These are phyloP conservation scores for Syrmaticus mikado DNA, from an alignment of 2,113 vertebrate species.

Conservation along the genomic window DNA sequence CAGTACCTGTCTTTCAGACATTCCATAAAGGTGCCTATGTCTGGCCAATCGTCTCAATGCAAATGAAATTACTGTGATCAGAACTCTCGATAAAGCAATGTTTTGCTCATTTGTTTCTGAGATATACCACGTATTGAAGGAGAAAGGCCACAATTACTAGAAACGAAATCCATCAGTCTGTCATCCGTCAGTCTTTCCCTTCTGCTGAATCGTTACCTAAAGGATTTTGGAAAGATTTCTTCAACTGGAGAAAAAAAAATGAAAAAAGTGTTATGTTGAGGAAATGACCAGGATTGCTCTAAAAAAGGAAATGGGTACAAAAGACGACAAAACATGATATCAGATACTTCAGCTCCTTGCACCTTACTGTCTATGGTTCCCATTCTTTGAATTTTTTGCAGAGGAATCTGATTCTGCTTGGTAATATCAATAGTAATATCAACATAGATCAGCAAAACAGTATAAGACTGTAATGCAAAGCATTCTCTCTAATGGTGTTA, in stretches of 20 bases:
- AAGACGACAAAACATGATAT: neutral
- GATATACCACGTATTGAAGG: neutral
- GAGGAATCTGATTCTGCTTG: neutral
- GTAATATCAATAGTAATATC: neutral
- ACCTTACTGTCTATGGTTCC: neutral
- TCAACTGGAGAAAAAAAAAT: constrained; percentile 65
- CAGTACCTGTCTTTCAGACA: neutral
- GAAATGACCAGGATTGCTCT: neutral
- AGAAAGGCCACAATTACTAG: neutral
- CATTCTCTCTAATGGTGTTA: neutral
- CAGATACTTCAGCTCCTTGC: neutral
- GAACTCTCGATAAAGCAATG: neutral
- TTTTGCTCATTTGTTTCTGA: neutral
- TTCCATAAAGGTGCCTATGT: neutral
- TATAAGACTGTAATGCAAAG: neutral
- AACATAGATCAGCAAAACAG: neutral
- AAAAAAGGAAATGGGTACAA: neutral
- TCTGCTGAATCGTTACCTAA: constrained; percentile 60
- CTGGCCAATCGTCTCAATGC: neutral
- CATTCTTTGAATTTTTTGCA: neutral
- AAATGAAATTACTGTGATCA: neutral
- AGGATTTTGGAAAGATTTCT: constrained; percentile 66
- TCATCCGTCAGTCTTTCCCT: neutral
- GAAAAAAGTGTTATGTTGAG: neutral
- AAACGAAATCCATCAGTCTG: neutral